Evolutionary conservation across 2,797 vertebrate species (phyloP), one percentile per base, ranked within the genome.

Genomic region (Brachyalestes nurse): DNA sequence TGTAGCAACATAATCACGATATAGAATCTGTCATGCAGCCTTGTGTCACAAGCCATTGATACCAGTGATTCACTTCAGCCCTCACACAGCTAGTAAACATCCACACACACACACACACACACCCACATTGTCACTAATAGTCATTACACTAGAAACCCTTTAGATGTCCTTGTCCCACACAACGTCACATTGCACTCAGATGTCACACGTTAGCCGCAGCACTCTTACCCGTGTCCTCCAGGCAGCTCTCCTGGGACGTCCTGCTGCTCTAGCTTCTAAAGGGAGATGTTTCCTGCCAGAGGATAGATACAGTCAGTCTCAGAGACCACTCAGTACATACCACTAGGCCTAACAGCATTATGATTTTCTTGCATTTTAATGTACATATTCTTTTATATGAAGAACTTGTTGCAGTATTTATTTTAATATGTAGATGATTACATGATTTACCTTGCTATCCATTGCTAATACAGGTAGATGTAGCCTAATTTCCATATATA

Each of bases 161-260:
- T 16, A 12, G 21, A 58, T 55, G 70, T n/a, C 78, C 77, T 79
- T 64, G 58, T 72, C 67, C 23, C 9, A 65, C 28, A 23, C 70
- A 34, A 79, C 17, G 6, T 45, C 55, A 53, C 23, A 53, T 51
- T 60, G 23, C 51, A 75, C 51, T 47, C 45, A 45, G 65, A 51
- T 7, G 65, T 67, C 25, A 45, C 49, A 21, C 77, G 19, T n/a
- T 49, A 61, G 64, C 21, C 45, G 28, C 60, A 40, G 57, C 19
- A 21, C 57, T 58, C 49, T 72, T 82, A 66, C 66, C 67, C 19
- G 66, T 76, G 73, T 77, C 51, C 67, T 72, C 58, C 51, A 82
- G 60, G 51, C 62, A 13, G 16, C 4, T 66, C 60, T n/a, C 75
- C 71, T 64, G 38, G 72, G 62, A 81, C 10, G 12, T 74, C 25